Percentiles rank a stretch among this genome's conserved stretches.
Evolutionary conservation across 2,113 vertebrate genomes (phyloP).

Genomic region (Neolamprologus kungweensis): DNA sequence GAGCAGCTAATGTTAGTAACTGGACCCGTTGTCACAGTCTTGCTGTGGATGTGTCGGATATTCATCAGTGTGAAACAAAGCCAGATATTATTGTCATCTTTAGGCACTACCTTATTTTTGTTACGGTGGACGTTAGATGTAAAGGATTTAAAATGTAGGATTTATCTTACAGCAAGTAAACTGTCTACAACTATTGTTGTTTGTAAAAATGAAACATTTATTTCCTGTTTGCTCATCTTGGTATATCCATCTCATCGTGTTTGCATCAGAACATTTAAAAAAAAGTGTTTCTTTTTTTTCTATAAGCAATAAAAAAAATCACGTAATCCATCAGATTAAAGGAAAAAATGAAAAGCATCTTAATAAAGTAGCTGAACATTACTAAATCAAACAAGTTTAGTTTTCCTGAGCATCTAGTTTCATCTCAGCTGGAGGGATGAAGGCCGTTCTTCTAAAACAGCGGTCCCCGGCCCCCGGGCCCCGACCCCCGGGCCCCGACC

Average conservation of each 20-base stretch:
- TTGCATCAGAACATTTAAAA: rapidly evolving
- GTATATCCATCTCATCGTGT: neutral
- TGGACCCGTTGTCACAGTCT: neutral
- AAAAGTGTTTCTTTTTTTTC: rapidly evolving
- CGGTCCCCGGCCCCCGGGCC: neutral
- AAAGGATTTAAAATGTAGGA: neutral
- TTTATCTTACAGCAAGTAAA: neutral
- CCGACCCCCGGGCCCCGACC: rapidly evolving
- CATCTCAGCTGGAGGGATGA: neutral
- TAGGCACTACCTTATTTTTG: neutral
- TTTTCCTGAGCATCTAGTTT: neutral
- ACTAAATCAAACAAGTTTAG: neutral
- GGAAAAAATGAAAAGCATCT: neutral
- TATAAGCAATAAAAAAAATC: neutral
- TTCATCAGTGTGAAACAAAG: neutral
- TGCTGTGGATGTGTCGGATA: neutral
- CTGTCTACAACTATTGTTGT: neutral
- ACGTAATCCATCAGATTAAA: rapidly evolving
- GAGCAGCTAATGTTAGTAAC: neutral
- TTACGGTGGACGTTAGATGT: neutral
- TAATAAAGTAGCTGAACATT: neutral
- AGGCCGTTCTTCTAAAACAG: neutral
- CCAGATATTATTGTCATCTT: neutral
- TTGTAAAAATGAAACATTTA: neutral
- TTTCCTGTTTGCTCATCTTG: neutral